Base-by-base conservation (phyloP, 2,888 invertebrate genomes). In the Oscheius sp. region DNA sequence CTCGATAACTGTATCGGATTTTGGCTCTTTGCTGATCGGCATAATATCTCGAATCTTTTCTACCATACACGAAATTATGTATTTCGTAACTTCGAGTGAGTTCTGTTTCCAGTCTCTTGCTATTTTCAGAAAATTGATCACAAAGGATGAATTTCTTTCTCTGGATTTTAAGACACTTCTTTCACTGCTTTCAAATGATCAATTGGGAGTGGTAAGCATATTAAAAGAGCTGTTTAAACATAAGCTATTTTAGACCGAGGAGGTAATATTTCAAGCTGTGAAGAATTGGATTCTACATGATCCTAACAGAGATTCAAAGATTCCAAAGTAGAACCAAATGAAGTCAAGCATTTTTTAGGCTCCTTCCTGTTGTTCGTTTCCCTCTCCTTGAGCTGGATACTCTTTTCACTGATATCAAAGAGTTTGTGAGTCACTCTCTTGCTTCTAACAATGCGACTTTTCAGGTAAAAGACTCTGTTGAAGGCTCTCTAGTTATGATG, bases 281-380 rank as follows among this genome's bases (percentile, higher is more conserved):
- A 96, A 97, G 95, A 92, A 93, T 79, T 98, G 97, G 97, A 93
- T 97, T 69, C 95, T 95, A 88, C 95, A 95, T 89, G 96, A 95
- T 87, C 93, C 95, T 64, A 92, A 93, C 2, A 96, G 96, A 87
- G 89, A 97, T 69, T 89, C 4, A 3, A 17, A 17, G 15, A 20
- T 20, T 8, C 3, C 42, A 12, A 42, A 42, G 20, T 10, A 17
- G 42, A 15, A 17, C 42, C 20, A 15, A 42, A 42, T 20, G 4
- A 42, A 17, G n/a, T 20, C n/a, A 3, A 17, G 15, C 42, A 42
- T 17, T 20, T 42, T 42, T 10, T 10, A 17, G 6, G 15, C 42
- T 20, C 15, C 15, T 42, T 20, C 42, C 42, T 17, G 42, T 20
- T 42, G 20, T 10, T 17, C 20, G n/a, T 42, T 42, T 42, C 42